phyloP scores from a whole-genome alignment of 2,113 vertebrate genomes.

The Cynoglossus semilaevis region DNA sequence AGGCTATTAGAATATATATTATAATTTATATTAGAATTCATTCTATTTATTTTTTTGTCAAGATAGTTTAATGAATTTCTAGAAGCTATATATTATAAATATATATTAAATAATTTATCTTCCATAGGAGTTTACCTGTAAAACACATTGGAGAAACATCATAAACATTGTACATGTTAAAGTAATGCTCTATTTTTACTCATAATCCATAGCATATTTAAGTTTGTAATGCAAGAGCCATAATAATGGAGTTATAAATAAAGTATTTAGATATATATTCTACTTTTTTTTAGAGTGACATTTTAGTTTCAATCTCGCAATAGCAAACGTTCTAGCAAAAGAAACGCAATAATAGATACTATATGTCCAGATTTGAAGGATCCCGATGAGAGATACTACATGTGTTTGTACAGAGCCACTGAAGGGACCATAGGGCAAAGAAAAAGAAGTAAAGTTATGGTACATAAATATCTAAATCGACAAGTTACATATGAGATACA shows the following conservation, averaged over 20 bases:
- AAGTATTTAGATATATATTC: slow-evolving; percentile 29
- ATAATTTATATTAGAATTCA: background rate
- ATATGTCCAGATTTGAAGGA: no score
- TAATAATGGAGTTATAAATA: slow-evolving; percentile 36
- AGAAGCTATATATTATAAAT: slow-evolving; percentile 24
- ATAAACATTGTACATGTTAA: slow-evolving; percentile 36
- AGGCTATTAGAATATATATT: slow-evolving; percentile 14
- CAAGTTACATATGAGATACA: no score
- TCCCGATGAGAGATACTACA: slow-evolving; percentile 20
- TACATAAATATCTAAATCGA: no score
- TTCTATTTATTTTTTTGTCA: slow-evolving; percentile 10
- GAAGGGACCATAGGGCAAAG: no score
- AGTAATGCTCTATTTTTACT: slow-evolving; percentile 68
- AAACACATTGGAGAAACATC: slow-evolving; percentile 4
- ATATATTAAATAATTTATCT: slow-evolving; percentile 50
- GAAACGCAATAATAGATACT: slow-evolving; percentile 59
- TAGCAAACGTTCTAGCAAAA: slow-evolving; percentile 59
- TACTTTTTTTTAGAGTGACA: slow-evolving; percentile 53
- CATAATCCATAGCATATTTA: slow-evolving; percentile 59
- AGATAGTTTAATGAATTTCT: slow-evolving; percentile 20
- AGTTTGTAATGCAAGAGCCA: slow-evolving; percentile 62
- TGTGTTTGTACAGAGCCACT: slow-evolving; percentile 19
- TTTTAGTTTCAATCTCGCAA: slow-evolving; percentile 63
- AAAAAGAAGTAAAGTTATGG: no score
- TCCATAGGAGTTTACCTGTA: slow-evolving; percentile 23